These are phyloP conservation scores for Blastomussa wellsi DNA, from an alignment of 92 coral and sea anemone genomes.

Conservation along the genomic window DNA sequence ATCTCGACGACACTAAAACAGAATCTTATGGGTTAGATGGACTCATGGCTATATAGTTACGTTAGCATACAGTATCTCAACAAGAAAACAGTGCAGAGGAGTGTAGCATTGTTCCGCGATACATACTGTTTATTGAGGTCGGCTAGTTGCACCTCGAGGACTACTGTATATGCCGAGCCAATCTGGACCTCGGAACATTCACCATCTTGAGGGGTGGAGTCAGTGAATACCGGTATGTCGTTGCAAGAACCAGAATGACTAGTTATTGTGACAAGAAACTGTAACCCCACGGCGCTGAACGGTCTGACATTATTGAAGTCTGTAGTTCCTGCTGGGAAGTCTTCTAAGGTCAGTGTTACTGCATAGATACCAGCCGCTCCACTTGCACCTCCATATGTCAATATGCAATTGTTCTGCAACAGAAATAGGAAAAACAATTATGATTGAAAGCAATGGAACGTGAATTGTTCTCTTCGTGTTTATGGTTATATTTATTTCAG, in stretches of 20 bases:
- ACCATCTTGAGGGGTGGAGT: slow-evolving; percentile 48
- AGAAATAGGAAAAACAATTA: not conserved
- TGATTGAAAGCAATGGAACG: not conserved
- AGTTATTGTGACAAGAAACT: slow-evolving; percentile 53
- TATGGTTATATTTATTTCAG: no score
- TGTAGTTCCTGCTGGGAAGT: slow-evolving; percentile 51
- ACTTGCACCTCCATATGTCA: slow-evolving; percentile 2
- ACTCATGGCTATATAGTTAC: no score
- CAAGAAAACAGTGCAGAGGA: no score
- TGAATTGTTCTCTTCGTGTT: no score
- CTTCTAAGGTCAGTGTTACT: slow-evolving; percentile 59
- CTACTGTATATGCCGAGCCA: slow-evolving; percentile 41
- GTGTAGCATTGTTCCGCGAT: not conserved
- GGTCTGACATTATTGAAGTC: slow-evolving; percentile 39
- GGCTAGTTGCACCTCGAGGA: slow-evolving; percentile 43
- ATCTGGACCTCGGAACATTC: slow-evolving; percentile 48
- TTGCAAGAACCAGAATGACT: slow-evolving; percentile 21
- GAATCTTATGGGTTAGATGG: no score
- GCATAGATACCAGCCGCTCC: slow-evolving; percentile 59
- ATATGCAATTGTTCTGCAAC: slow-evolving; percentile 18
- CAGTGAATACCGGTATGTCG: slow-evolving; percentile 48
- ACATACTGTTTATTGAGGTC: slow-evolving; percentile 41
- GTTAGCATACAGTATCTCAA: not conserved
- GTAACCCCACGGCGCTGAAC: slow-evolving; percentile 52
- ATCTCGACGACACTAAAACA: slow-evolving; percentile 48